Base-by-base conservation (phyloP, 1,140 invertebrate genomes). In the Diachasma alloeum region DNA sequence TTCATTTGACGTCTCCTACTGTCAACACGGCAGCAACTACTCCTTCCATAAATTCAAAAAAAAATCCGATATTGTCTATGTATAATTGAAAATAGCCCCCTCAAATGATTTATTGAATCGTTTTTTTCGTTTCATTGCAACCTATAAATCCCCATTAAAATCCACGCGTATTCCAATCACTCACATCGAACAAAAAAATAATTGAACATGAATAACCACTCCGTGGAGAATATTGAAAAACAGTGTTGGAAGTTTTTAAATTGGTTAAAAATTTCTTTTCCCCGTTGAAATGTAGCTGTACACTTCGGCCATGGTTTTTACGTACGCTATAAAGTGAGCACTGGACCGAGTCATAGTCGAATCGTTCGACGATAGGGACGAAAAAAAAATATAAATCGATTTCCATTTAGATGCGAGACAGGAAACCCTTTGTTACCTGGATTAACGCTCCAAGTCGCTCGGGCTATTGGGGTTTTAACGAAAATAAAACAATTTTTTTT, bases 401-500 rank as follows among this genome's bases (percentile, higher is more conserved):
- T 80, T 82, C 78, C 78, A 82, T 83, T 82, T 79, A 72, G 70
- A 83, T 63, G 59, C 74, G 78, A 79, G 59, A 66, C 78, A 74
- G 81, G 76, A 78, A 75, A 82, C 70, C 80, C 80, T 83, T 83
- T 83, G 83, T 82, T 74, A 72, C 73, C 74, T 77, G 78, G 77
- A 82, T 82, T 83, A 83, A 81, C 76, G 79, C 79, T 80, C 72
- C 71, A 76, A 79, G 74, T 79, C 78, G 75, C 78, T 80, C 69
- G 53, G 48, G 71, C 73, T 70, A 66, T 59, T 74, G 73, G 42
- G 53, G 75, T 70, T 80, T 79, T 75, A 69, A 74, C 74, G 77
- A 71, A 69, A 71, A 59, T 77, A 77, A 53, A 53, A 53, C 48
- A 63, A 31, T 63, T 63, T 63, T 63, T 63, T 68, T 70, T 19